Conservation (phyloP, 2,797 vertebrate genomes). For the Clarias fuscus region DNA sequence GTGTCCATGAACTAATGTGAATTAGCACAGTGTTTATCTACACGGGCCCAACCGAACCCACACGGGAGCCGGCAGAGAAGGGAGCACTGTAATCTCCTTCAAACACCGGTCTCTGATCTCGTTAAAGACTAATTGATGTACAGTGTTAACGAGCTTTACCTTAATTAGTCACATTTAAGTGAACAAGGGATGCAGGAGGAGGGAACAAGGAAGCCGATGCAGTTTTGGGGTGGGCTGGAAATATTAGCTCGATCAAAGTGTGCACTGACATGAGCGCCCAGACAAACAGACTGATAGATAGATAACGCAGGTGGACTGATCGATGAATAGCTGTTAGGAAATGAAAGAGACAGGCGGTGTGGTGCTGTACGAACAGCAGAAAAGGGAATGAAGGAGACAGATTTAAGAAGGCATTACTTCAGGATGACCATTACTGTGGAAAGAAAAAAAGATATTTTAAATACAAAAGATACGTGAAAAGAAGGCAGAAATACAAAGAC, state of each 20-base stretch:
- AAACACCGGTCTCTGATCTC: conserved; percentile 79
- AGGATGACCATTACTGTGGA: conserved; percentile 33
- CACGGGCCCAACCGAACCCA: conserved; percentile 56
- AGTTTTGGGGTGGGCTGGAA: conserved; percentile 60
- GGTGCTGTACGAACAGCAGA: conserved; percentile 25
- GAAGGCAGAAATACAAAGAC: conserved; percentile 26
- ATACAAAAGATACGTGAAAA: conserved; percentile 26
- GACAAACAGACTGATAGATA: conserved; percentile 49
- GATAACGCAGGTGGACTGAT: conserved; percentile 34
- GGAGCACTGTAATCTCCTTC: conserved; percentile 72
- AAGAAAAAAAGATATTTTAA: conserved; percentile 57
- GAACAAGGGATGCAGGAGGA: conserved; percentile 64
- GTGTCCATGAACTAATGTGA: conserved; percentile 55
- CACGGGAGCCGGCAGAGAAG: conserved; percentile 57
- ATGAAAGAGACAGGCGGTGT: conserved; percentile 43
- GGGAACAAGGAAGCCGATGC: conserved; percentile 56
- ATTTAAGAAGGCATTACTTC: conserved; percentile 59
- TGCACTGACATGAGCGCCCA: conserved; percentile 26
- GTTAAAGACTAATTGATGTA: conserved; percentile 81
- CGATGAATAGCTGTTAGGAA: conserved; percentile 34
- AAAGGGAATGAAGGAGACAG: conserved; percentile 22
- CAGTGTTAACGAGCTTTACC: conserved; percentile 80
- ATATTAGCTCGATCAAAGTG: conserved; percentile 59
- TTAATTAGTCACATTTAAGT: conserved; percentile 79
- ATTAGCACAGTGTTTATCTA: conserved; percentile 64